Base-by-base conservation (phyloP, 30 jellyfish, hydroid and myxozoan genomes). In the Sanderia malayensis region DNA sequence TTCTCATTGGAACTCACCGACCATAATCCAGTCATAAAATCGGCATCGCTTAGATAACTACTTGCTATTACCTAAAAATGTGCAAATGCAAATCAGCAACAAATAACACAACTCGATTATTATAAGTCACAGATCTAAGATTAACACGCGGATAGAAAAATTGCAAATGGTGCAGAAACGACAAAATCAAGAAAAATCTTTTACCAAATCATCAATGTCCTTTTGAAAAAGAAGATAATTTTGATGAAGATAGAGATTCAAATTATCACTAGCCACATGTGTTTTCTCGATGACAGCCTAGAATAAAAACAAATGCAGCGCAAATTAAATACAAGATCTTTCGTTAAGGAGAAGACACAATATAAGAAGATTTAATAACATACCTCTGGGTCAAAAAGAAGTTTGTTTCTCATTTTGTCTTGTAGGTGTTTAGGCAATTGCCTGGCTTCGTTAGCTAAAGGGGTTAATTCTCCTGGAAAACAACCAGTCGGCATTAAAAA, bases 1-100 rank as follows among this genome's bases (percentile, higher is more conserved):
- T n/a, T n/a, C n/a, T n/a, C n/a, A n/a, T n/a, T n/a, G n/a, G 6
- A 1, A 80, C 96, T 67, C 57, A 87, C 96, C 86, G 90, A 52
- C 96, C 96, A 87, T 13, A 13, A 63, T 4, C 95, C 86, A 46
- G 85, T 74, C 29, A 87, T 61, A 79, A 52, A 29, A 61, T 87
- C 96, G 20, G 96, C 94, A 22, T 80, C 94, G 70, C 93, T 72
- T 28, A 80, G 57, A 73, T 18, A 74, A 17, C 37, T 34, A 49
- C 92, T 72, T 23, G 96, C 96, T 1, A 37, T 46, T 44, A 85
- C 61, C 96, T 87, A 49, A 11, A 58, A 66, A 18, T 58, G 19
- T n/a, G 13, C 44, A 70, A 46, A 1, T 0, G 31, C 19, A 34
- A 2, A 49, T 55, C 63, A 11, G 47, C 71, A 28, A 20, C 1